Evolutionary conservation across 2,113 vertebrate species (phyloP).

Genomic region (Leucosticte australis): DNA sequence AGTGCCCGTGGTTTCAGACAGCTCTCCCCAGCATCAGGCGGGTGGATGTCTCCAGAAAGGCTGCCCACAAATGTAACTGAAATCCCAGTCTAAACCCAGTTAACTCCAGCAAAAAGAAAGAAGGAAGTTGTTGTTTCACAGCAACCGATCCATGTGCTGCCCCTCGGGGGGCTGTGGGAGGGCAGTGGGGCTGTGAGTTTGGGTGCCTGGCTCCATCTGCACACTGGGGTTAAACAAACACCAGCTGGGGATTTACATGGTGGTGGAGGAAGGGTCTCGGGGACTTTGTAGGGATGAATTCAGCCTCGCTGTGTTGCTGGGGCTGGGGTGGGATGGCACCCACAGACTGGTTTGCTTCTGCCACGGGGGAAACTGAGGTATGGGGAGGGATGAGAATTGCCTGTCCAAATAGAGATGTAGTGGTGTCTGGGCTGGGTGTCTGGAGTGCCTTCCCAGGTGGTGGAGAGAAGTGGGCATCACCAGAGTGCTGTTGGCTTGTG

Average conservation of each 20-base stretch:
- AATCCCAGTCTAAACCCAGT: conserved; percentile 29
- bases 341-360: background rate
- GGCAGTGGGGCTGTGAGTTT: background rate
- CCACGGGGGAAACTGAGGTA: background rate
- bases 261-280: background rate
- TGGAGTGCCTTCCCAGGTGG: accelerated
- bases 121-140: conserved; percentile 18
- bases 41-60: conserved; percentile 59
- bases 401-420: background rate
- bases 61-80: conserved; percentile 46
- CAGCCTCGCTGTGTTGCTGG: background rate
- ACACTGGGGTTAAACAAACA: background rate
- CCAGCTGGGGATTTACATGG: accelerated
- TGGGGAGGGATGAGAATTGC: background rate
- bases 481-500: accelerated
- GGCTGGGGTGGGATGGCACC: background rate
- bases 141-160: background rate
- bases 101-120: background rate
- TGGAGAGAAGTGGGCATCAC: background rate
- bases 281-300: background rate
- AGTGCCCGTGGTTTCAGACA: conserved; percentile 4
- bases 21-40: background rate
- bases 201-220: background rate
- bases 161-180: background rate
- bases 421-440: background rate